These are phyloP conservation scores for Lophotriccus pileatus DNA, from an alignment of 2,797 vertebrate genomes.

Conservation along the genomic window DNA sequence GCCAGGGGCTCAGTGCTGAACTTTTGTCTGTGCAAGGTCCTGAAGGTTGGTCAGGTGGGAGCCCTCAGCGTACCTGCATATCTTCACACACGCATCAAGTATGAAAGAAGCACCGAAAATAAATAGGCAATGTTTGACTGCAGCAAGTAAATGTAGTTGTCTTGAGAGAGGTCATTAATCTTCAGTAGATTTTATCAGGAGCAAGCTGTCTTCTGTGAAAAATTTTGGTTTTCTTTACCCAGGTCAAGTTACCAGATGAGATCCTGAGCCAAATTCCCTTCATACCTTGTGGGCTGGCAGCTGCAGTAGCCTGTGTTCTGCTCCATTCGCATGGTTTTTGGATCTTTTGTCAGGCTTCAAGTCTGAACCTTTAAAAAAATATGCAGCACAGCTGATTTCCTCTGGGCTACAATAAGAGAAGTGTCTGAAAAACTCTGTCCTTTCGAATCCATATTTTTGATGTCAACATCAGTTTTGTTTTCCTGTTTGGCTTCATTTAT, in stretches of 20 bases:
- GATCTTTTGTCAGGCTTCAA: background rate
- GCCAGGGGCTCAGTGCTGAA: background rate
- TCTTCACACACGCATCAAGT: background rate
- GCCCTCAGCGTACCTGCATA: background rate
- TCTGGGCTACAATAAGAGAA: background rate
- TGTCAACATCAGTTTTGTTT: background rate
- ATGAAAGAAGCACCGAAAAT: background rate
- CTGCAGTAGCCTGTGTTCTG: background rate
- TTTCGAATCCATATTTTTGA: background rate
- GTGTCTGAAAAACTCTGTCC: background rate
- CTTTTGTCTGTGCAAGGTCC: background rate
- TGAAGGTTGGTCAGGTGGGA: background rate
- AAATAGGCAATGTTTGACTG: background rate
- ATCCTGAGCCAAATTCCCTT: slow-evolving; percentile 1
- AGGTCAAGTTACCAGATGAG: background rate
- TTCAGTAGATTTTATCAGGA: background rate
- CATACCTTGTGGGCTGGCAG: slow-evolving; percentile 11
- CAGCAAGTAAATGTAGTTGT: background rate
- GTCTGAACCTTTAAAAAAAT: background rate
- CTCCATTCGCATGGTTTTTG: background rate
- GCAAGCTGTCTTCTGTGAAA: background rate
- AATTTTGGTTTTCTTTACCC: background rate
- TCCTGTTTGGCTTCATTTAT: background rate
- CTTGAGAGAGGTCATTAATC: background rate
- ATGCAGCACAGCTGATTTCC: background rate